Conservation (phyloP, 2,888 invertebrate genomes). For the Crioceris asparagi region DNA sequence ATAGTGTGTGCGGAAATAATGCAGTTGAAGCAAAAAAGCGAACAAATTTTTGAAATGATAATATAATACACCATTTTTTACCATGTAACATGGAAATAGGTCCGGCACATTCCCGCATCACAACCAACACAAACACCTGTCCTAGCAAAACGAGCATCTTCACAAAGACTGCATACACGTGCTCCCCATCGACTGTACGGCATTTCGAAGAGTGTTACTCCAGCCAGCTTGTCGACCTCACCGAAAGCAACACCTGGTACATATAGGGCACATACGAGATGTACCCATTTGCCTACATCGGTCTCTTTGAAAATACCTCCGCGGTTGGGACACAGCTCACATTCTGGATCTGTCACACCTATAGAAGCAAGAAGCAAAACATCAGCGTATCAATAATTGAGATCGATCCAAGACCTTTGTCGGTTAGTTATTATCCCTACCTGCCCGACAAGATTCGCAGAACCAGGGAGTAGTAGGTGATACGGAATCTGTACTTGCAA, state of each 20-base stretch:
- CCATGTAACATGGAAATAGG: slow-evolving; percentile 97
- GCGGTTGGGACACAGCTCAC: slow-evolving; percentile 91
- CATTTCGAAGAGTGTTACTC: slow-evolving; percentile 93
- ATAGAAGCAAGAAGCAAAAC: too few species aligned
- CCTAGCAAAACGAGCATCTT: slow-evolving; percentile 73
- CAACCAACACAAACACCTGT: slow-evolving; percentile 95
- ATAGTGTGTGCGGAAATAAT: too few species aligned
- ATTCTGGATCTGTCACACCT: slow-evolving; percentile 75
- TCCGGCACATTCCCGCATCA: slow-evolving; percentile 97
- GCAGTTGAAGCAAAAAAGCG: too few species aligned
- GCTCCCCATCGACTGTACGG: slow-evolving; percentile 95
- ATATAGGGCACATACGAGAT: slow-evolving; percentile 91
- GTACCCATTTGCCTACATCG: slow-evolving; percentile 97
- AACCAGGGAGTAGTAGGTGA: slow-evolving; percentile 99
- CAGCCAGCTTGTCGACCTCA: slow-evolving; percentile 83
- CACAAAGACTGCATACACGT: slow-evolving; percentile 82
- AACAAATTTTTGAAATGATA: background rate
- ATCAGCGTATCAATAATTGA: background rate
- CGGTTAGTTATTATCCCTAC: slow-evolving; percentile 5
- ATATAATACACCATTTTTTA: slow-evolving; percentile 30
- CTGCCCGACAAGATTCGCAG: slow-evolving; percentile 92
- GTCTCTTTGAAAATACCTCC: slow-evolving; percentile 93
- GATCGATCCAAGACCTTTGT: background rate
- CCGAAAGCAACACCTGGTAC: slow-evolving; percentile 96
- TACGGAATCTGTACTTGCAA: slow-evolving; percentile 86